Percentiles rank a stretch among this genome's conserved stretches.
These are phyloP conservation scores for Chromoteleia sp. DNA, from an alignment of 2,888 invertebrate genomes.

Conservation along the genomic window DNA sequence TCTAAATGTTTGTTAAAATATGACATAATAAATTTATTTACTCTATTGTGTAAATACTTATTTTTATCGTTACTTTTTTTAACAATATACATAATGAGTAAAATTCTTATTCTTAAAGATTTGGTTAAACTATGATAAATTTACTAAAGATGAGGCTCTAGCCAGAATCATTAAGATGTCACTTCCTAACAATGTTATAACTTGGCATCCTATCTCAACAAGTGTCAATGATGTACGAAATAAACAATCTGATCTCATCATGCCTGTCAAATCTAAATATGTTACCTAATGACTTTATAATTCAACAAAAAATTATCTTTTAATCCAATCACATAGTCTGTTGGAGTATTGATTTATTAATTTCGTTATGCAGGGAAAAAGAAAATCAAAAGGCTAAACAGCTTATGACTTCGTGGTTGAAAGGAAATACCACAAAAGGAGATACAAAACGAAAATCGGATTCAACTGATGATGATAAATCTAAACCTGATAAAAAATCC, in stretches of 20 bases:
- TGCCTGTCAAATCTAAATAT: slow-evolving; percentile 81
- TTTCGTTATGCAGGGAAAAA: slow-evolving; percentile 76
- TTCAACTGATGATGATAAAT: slow-evolving; percentile 1
- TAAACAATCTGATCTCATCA: slow-evolving; percentile 87
- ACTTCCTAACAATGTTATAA: slow-evolving; percentile 80
- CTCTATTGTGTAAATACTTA: no score
- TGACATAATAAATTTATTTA: no score
- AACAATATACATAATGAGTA: background rate
- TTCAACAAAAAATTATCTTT: slow-evolving; percentile 13
- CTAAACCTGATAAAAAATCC: slow-evolving; percentile 14
- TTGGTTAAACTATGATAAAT: slow-evolving; percentile 88
- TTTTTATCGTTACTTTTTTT: background rate
- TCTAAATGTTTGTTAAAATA: no score
- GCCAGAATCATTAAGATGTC: slow-evolving; percentile 84
- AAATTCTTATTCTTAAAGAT: slow-evolving; percentile 83
- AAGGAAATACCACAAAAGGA: slow-evolving; percentile 71
- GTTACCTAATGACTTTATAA: slow-evolving; percentile 40
- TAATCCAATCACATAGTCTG: slow-evolving; percentile 64
- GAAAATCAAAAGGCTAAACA: slow-evolving; percentile 77
- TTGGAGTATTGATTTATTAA: slow-evolving; percentile 73
- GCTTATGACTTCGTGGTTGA: slow-evolving; percentile 85
- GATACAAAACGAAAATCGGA: slow-evolving; percentile 36
- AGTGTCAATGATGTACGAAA: slow-evolving; percentile 90
- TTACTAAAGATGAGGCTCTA: slow-evolving; percentile 86
- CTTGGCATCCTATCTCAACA: slow-evolving; percentile 90